Conservation (phyloP, 2,888 invertebrate genomes). For the Teleogryllus oceanicus region DNA sequence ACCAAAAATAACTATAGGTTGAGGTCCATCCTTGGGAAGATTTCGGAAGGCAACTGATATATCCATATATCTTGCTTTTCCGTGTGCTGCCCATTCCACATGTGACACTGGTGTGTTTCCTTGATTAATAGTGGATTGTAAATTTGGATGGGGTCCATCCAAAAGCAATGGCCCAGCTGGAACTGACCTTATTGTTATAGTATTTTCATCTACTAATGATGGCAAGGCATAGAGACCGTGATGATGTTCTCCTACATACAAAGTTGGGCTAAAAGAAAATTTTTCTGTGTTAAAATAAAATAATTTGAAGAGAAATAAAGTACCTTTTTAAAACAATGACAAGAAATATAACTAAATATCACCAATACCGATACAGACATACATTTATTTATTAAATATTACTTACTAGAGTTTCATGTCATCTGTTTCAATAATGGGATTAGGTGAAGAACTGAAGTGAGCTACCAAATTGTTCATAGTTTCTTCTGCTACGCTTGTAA, state of each 20-base stretch:
- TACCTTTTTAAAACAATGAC: too few species aligned
- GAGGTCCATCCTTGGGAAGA: constrained; percentile 31
- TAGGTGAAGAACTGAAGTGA: constrained; percentile 38
- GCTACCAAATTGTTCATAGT: constrained; percentile 64
- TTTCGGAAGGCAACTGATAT: constrained; percentile 32
- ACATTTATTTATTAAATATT: constrained; percentile 11
- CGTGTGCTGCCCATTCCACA: not conserved
- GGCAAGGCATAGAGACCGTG: constrained; percentile 89
- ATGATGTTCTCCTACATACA: constrained; percentile 86
- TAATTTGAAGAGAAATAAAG: too few species aligned
- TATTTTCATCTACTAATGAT: constrained; percentile 85
- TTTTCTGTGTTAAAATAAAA: not conserved
- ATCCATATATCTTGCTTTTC: constrained; percentile 26
- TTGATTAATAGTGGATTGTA: not conserved
- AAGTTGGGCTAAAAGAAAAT: constrained; percentile 67
- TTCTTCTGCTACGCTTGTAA: constrained; percentile 83
- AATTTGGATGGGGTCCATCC: constrained; percentile 60
- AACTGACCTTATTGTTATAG: constrained; percentile 73
- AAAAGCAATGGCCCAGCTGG: constrained; percentile 67
- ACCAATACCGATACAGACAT: not conserved
- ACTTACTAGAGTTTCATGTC: constrained; percentile 56
- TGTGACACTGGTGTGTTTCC: not conserved
- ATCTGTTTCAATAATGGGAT: constrained; percentile 41
- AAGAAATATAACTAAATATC: too few species aligned
- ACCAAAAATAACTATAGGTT: constrained; percentile 37